phyloP scores from a whole-genome alignment of 2,888 invertebrate genomes.

The Cataglyphis rosenhaueri region DNA sequence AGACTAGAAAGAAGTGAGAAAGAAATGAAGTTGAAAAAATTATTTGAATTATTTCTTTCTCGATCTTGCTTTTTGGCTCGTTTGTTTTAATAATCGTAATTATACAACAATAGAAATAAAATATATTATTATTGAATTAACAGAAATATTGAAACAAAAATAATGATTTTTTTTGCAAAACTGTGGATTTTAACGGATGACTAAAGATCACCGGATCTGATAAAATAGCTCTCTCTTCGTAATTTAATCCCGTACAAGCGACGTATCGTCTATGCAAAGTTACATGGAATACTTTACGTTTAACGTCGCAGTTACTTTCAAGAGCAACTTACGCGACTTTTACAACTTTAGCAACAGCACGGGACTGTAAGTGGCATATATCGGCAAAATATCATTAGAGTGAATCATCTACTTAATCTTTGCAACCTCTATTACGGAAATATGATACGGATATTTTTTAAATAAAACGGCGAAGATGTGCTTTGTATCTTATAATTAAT shows the following conservation, averaged over 20 bases:
- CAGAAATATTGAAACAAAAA: not conserved
- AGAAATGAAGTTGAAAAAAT: conserved; percentile 53
- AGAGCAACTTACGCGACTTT: conserved; percentile 38
- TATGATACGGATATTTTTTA: not conserved
- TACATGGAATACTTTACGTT: not conserved
- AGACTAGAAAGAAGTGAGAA: conserved; percentile 51
- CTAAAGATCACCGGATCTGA: not conserved
- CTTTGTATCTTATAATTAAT: conserved; percentile 20
- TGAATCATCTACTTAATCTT: conserved; percentile 26
- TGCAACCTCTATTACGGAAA: not conserved
- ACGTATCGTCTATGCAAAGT: not conserved
- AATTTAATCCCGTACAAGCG: not conserved
- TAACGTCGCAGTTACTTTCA: conserved; percentile 2
- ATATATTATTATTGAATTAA: not conserved
- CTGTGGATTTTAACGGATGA: not conserved
- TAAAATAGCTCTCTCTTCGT: not conserved
- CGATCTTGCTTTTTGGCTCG: not conserved
- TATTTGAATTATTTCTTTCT: conserved; percentile 4
- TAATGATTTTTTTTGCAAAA: not conserved
- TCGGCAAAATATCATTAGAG: conserved; percentile 15
- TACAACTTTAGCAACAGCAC: conserved; percentile 30
- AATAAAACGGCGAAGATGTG: not conserved
- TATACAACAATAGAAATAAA: not conserved
- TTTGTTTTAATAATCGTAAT: not conserved
- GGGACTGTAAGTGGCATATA: not conserved